phyloP scores from a whole-genome alignment of 2,113 vertebrate species.

The Rhinoptilus africanus region DNA sequence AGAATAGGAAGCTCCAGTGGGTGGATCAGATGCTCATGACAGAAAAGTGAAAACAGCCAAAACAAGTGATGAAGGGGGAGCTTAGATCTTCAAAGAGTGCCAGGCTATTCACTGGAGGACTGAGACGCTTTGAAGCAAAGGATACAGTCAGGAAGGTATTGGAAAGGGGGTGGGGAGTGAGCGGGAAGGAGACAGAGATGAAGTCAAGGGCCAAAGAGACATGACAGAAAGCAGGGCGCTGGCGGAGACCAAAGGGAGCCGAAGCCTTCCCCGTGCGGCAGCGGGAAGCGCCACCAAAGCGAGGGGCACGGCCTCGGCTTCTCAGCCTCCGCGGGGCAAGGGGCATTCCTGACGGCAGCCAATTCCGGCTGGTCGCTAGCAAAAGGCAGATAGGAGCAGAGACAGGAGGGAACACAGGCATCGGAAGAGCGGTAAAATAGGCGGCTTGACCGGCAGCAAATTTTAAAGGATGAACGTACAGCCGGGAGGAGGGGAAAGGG shows the following conservation, averaged over 20 bases:
- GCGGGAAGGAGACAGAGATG: not conserved
- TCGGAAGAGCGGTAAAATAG: not conserved
- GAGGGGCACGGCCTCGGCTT: not conserved
- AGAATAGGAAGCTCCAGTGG: not conserved
- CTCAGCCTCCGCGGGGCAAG: rapidly evolving
- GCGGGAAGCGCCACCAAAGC: not conserved
- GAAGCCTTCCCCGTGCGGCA: rapidly evolving
- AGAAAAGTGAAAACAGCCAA: not conserved
- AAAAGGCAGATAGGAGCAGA: not conserved
- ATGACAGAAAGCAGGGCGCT: not conserved
- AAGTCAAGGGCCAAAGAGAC: not conserved
- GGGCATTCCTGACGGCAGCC: not conserved
- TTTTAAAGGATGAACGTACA: rapidly evolving
- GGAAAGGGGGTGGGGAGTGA: not conserved
- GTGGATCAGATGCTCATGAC: conserved; percentile 12
- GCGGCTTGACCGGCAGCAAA: rapidly evolving
- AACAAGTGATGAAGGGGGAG: not conserved
- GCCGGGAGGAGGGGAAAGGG: not conserved
- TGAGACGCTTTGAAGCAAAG: not conserved
- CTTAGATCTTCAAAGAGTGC: not conserved
- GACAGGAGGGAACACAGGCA: rapidly evolving
- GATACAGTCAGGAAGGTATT: not conserved
- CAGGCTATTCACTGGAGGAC: not conserved
- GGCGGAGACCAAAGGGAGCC: not conserved
- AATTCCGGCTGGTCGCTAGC: not conserved